Percentiles rank a stretch among this genome's conserved stretches.
Evolutionary conservation across 2,797 vertebrate genomes (phyloP).

Genomic region (Dendrocincla fuliginosa): DNA sequence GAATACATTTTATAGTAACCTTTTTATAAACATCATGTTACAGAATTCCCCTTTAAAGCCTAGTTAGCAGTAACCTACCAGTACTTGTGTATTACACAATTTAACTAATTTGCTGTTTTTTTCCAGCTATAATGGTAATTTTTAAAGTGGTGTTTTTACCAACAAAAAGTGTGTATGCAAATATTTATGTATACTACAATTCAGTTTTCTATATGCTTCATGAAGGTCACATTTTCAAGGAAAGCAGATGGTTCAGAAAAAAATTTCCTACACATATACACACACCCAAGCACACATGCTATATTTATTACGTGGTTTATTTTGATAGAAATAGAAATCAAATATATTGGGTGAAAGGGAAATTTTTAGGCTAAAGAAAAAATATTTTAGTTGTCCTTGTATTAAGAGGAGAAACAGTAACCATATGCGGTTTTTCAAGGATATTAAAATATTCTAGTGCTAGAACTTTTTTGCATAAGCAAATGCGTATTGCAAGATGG

Average conservation of each 20-base stretch:
- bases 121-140: background rate
- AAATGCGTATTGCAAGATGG: background rate
- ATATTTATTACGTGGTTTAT: background rate
- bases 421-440: background rate
- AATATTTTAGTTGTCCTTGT: background rate
- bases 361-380: background rate
- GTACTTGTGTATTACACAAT: background rate
- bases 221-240: background rate
- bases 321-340: background rate
- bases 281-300: background rate
- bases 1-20: conserved; percentile 11
- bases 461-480: background rate
- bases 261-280: background rate
- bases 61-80: background rate
- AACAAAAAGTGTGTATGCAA: background rate
- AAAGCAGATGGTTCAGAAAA: background rate
- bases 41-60: background rate
- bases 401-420: background rate
- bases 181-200: background rate
- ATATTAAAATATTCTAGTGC: background rate
- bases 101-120: background rate
- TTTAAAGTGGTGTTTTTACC: background rate
- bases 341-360: background rate
- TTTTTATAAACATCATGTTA: background rate
- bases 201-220: background rate